Percentiles rank a stretch among this genome's conserved stretches.
phyloP scores from a whole-genome alignment of 1,140 invertebrate genomes.

The Drosophila seguyi region DNA sequence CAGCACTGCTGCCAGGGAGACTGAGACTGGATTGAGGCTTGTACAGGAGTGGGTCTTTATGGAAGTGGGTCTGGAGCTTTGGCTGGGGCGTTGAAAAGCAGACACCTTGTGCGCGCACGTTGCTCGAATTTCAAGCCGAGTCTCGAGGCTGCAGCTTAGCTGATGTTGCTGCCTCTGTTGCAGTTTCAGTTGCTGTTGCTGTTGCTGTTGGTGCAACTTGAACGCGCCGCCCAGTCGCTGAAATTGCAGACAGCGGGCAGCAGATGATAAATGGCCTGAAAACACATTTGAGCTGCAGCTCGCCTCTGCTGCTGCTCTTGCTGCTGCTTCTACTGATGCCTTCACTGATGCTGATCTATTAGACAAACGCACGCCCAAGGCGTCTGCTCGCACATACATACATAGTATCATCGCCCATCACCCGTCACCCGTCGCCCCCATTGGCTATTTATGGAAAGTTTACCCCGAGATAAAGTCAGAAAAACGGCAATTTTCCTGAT shows the following conservation, averaged over 20 bases:
- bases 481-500: constrained; percentile 73
- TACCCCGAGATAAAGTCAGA: constrained; percentile 69
- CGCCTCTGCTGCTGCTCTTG: constrained; percentile 28
- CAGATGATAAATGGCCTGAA: constrained; percentile 78
- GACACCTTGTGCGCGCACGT: constrained; percentile 79
- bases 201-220: constrained; percentile 56
- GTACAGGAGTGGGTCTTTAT: constrained; percentile 7
- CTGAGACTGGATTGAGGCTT: constrained; percentile 11
- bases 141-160: constrained; percentile 30
- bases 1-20: constrained; percentile 21
- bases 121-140: constrained; percentile 72
- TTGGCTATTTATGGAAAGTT: constrained; percentile 78
- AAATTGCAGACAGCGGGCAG: constrained; percentile 76
- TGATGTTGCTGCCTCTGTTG: constrained; percentile 12
- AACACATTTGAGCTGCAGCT: constrained; percentile 74
- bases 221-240: constrained; percentile 58
- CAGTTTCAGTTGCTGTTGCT: constrained; percentile 17
- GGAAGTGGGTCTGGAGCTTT: constrained; percentile 15
- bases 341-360: constrained; percentile 76
- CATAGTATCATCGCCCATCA: constrained; percentile 20
- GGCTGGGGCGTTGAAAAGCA: constrained; percentile 74
- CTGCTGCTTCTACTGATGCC: constrained; percentile 13
- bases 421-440: constrained; percentile 5
- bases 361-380: constrained; percentile 79
- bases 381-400: constrained; percentile 52